Percentiles rank a stretch among this genome's conserved stretches.
Conservation (phyloP, 2,113 vertebrate species). For the Drymodes brunneopygia region DNA sequence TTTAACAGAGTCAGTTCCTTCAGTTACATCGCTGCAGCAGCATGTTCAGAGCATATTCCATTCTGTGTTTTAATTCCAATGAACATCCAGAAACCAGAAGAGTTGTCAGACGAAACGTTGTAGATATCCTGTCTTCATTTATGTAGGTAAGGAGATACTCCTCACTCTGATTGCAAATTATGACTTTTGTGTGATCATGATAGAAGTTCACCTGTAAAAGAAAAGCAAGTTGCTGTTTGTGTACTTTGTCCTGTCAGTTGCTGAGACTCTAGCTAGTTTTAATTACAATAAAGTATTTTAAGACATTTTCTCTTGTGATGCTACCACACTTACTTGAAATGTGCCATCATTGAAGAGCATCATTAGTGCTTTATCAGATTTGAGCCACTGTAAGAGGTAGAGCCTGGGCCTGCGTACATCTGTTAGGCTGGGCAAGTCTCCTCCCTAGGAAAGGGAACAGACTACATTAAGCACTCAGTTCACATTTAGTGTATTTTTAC, state of each 20-base stretch:
- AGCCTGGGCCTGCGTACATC: slow-evolving; percentile 87
- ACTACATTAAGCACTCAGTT: neutral
- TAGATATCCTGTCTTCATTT: slow-evolving; percentile 92
- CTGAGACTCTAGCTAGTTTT: neutral
- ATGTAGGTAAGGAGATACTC: slow-evolving; percentile 96
- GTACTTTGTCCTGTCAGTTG: neutral
- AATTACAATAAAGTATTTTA: neutral
- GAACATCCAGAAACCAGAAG: slow-evolving; percentile 88
- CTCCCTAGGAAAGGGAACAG: slow-evolving; percentile 77
- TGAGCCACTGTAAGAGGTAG: slow-evolving; percentile 96
- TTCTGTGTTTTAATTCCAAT: slow-evolving; percentile 83
- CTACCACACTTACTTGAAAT: slow-evolving; percentile 85
- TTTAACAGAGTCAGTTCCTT: slow-evolving; percentile 45
- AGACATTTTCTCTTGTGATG: neutral
- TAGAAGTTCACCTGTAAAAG: slow-evolving; percentile 92
- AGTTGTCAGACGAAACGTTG: slow-evolving; percentile 85
- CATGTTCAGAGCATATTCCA: slow-evolving; percentile 97
- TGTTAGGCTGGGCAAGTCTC: slow-evolving; percentile 84
- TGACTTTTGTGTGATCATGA: slow-evolving; percentile 97
- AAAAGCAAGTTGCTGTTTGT: neutral
- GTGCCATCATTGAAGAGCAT: slow-evolving; percentile 99
- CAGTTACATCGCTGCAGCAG: slow-evolving; percentile 90
- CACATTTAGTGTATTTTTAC: neutral
- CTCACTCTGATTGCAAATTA: slow-evolving; percentile 89
- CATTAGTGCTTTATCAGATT: slow-evolving; percentile 96